Evolutionary conservation across 2,797 vertebrate genomes (phyloP), one percentile per base, ranked within the genome.

Genomic region (Prunella strophiata): DNA sequence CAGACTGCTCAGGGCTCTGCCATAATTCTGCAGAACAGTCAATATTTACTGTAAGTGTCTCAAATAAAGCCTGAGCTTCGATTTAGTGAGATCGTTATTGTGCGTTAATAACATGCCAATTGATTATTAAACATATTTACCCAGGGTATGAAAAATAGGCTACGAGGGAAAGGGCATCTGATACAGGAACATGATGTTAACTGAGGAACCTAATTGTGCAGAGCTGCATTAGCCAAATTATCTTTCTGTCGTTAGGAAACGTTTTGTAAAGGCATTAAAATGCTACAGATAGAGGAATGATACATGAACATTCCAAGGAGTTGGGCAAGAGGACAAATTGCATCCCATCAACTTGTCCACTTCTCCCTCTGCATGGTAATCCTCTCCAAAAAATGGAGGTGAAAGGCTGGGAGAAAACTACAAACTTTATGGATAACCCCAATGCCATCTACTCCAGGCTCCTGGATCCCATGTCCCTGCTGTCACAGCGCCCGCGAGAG

Each of bases 121-220:
- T 97, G 97, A 97, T 98, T 97, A 97, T 97, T 97, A 97, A 98
- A 97, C 88, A 87, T 97, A 97, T 98, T 98, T 98, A 96, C 93
- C 6, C 72, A 95, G 88, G 84, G 88, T 85, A 95, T 96, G 96
- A 97, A 97, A 98, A 97, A 97, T 75, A 95, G 94, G 71, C 88
- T 75, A 30, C 26, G 11, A 94, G 91, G 82, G 82, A 77, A 92
- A 95, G 96, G 79, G 89, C 78, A 95, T 86, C 90, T 71, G 85
- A 96, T 38, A 81, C 92, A 96, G 90, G 85, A 94, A 94, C 94
- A 91, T 6, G 73, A 89, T 91, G 94, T 96, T 97, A 97, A 96
- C 96, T 77, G 91, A 93, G 83, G 80, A 93, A 88, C 67, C 70
- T 96, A 96, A 97, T 93, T 95, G 96, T 12, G 38, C 71, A 66